Base-by-base conservation (phyloP, 2,797 vertebrate species). In the Phrynocephalus guinanensis region DNA sequence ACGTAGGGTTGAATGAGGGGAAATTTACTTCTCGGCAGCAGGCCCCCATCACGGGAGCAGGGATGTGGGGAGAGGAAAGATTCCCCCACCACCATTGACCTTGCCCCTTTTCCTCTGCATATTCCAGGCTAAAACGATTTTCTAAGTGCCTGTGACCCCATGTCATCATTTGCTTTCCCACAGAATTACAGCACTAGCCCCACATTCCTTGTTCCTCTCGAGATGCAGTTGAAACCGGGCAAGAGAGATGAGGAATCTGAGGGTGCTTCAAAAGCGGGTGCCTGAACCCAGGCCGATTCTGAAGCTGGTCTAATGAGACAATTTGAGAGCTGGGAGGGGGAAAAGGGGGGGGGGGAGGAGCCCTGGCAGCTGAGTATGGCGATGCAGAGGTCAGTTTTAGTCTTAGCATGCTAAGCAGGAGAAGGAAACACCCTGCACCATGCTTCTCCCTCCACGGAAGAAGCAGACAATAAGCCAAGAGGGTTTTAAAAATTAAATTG, bases 301-400 rank as follows among this genome's bases (percentile, higher is more conserved):
- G n/a, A 90, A 89, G 38, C 38, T 85, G 33, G 28, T 70, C 73
- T 90, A 88, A 88, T 83, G 86, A 88, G 89, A 86, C 92, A 78
- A 86, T 75, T 56, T 76, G 87, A 93, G 79, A 78, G 5, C 13
- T 77, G 82, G 33, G 63, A 16, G 24, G 22, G 5, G 28, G 9
- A 22, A 38, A 50, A 52, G 0, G 24, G 24, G 6, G 67, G 15
- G 13, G 18, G 1, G 16, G 5, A 79, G 78, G n/a, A 70, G 0
- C 7, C 76, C 1, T 18, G 84, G 85, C 1, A 60, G 44, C 5
- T 71, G 88, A 83, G 52, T 60, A 70, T 16, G 77, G 24, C 9
- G 56, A 1, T 22, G 3, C 56, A 4, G 26, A 87, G 8, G 68
- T 75, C 50, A 90, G 2, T 3, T 86, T 5, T 83, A 87, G 9